phyloP scores from a whole-genome alignment of 1,140 invertebrate species.

The Heliconius hewitsoni region DNA sequence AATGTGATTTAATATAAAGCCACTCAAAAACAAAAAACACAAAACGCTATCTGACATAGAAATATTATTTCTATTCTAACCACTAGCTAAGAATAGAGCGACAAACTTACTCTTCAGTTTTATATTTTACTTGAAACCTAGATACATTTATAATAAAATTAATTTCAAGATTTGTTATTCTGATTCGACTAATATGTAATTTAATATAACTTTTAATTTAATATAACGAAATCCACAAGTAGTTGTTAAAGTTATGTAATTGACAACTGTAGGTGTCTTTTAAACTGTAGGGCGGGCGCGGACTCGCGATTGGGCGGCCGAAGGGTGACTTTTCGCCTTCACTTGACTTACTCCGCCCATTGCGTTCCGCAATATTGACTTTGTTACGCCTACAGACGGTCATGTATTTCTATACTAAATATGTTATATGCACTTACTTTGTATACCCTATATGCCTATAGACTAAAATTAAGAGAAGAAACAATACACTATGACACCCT shows the following conservation, averaged over 20 bases:
- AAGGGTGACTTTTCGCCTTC: constrained; percentile 74
- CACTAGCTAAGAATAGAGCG: too few species aligned
- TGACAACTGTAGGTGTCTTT: constrained; percentile 68
- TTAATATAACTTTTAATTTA: constrained; percentile 13
- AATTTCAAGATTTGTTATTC: neutral
- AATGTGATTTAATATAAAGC: too few species aligned
- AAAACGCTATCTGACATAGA: too few species aligned
- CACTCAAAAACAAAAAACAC: too few species aligned
- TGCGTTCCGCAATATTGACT: constrained; percentile 41
- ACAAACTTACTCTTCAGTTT: too few species aligned
- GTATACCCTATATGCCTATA: neutral
- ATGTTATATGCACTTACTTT: neutral
- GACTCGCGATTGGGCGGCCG: constrained; percentile 64
- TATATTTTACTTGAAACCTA: neutral
- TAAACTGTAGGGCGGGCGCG: constrained; percentile 68
- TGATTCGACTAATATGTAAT: too few species aligned
- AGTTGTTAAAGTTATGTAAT: constrained; percentile 47
- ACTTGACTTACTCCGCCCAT: constrained; percentile 74
- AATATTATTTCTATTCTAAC: too few species aligned
- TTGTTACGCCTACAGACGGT: constrained; percentile 37
- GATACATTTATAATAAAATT: neutral
- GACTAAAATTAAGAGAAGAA: neutral
- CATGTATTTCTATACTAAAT: neutral
- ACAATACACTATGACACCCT: neutral
- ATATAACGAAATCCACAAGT: constrained; percentile 26